These are phyloP conservation scores for Sesia bembeciformis DNA, from an alignment of 2,888 invertebrate species.

Conservation along the genomic window DNA sequence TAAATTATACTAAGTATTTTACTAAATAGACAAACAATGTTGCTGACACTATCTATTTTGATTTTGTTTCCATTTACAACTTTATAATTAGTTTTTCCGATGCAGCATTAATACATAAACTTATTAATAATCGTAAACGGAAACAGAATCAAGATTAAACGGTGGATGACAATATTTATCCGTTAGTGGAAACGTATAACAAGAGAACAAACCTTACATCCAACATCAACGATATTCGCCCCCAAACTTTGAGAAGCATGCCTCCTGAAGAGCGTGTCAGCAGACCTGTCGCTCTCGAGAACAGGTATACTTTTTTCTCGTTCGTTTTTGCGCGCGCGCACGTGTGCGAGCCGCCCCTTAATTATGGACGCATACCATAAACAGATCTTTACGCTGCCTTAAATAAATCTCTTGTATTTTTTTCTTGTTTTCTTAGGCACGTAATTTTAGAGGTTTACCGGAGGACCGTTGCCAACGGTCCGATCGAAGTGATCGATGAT, in stretches of 20 bases:
- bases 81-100: no score
- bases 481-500: constrained; percentile 53
- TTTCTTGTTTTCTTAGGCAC: constrained; percentile 65
- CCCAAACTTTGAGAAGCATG: constrained; percentile 40
- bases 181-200: no score
- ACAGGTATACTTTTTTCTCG: constrained; percentile 69
- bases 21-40: no score
- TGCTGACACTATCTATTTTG: no score
- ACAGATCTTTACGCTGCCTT: constrained; percentile 75
- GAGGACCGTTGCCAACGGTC: constrained; percentile 33
- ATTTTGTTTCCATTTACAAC: no score
- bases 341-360: constrained; percentile 70
- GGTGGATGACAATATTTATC: no score
- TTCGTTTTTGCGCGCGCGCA: constrained; percentile 66
- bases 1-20: no score
- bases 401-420: constrained; percentile 65
- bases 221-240: no score
- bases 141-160: no score
- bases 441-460: constrained; percentile 64
- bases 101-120: no score
- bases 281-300: constrained; percentile 66
- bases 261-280: constrained; percentile 56
- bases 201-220: no score
- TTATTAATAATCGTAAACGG: no score
- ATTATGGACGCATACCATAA: constrained; percentile 75